phyloP scores from a whole-genome alignment of 1,140 invertebrate species.

The Heterodera schachtii region DNA sequence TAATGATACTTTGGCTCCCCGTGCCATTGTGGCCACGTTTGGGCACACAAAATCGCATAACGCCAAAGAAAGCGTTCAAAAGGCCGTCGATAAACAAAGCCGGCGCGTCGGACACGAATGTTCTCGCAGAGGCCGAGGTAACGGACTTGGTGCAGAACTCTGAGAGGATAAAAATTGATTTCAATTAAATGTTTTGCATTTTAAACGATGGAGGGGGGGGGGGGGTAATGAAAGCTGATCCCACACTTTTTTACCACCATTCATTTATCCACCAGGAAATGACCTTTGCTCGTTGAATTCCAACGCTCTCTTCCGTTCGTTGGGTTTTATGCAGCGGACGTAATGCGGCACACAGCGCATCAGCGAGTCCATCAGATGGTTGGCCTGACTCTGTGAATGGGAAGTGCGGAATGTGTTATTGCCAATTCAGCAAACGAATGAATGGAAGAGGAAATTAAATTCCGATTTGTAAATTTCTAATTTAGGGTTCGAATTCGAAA shows the following conservation, averaged over 20 bases:
- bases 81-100: slow-evolving; percentile 73
- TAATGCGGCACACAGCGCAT: slow-evolving; percentile 78
- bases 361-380: slow-evolving; percentile 75
- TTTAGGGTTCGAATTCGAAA: too few species aligned
- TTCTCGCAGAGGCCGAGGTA: slow-evolving; percentile 75
- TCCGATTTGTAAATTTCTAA: too few species aligned
- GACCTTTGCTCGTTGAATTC: slow-evolving; percentile 77
- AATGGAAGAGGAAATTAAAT: not conserved
- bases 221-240: too few species aligned
- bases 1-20: slow-evolving; percentile 70
- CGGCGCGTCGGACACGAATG: slow-evolving; percentile 74
- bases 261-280: too few species aligned
- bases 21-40: slow-evolving; percentile 75
- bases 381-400: slow-evolving; percentile 72
- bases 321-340: slow-evolving; percentile 79
- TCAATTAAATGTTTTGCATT: too few species aligned
- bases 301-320: slow-evolving; percentile 76
- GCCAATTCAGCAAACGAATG: not conserved
- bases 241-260: too few species aligned
- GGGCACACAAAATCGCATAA: slow-evolving; percentile 73
- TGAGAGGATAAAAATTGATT: slow-evolving; percentile 23
- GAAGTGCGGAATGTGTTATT: slow-evolving; percentile 15
- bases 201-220: too few species aligned
- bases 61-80: slow-evolving; percentile 74
- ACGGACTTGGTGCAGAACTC: slow-evolving; percentile 73